Percentiles rank a stretch among this genome's conserved stretches.
These are phyloP conservation scores for Tokudaia tokunoshimensis DNA, from an alignment of 2,797 vertebrate genomes.

Conservation along the genomic window DNA sequence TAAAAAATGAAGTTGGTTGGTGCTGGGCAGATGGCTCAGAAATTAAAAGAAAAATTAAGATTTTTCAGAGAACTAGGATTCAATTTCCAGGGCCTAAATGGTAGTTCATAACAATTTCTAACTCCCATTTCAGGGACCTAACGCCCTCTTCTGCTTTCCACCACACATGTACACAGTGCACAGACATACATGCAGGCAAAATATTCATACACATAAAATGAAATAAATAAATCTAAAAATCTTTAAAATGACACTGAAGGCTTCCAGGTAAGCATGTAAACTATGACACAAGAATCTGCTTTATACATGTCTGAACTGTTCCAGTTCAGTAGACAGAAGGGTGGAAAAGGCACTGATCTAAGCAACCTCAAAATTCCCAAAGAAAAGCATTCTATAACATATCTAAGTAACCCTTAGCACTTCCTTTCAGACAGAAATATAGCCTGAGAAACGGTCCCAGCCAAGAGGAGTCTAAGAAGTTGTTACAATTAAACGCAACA, in stretches of 20 bases:
- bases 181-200: not conserved
- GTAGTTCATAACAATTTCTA: not conserved
- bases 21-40: not conserved
- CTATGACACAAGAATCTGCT: not conserved
- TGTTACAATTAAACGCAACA: not conserved
- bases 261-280: not conserved
- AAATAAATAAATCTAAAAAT: not conserved
- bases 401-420: not conserved
- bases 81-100: not conserved
- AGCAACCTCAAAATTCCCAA: not conserved
- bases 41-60: no score
- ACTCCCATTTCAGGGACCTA: not conserved
- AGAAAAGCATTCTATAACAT: not conserved
- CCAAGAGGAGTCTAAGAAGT: not conserved
- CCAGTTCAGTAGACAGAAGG: not conserved
- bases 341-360: not conserved
- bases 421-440: not conserved
- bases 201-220: no score
- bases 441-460: not conserved
- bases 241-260: not conserved
- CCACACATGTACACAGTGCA: not conserved
- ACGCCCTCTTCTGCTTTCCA: not conserved
- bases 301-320: not conserved
- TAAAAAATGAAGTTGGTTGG: not conserved
- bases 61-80: not conserved